Evolutionary conservation across 2,113 vertebrate genomes (phyloP).

Genomic region (Neotragus pygmaeus): DNA sequence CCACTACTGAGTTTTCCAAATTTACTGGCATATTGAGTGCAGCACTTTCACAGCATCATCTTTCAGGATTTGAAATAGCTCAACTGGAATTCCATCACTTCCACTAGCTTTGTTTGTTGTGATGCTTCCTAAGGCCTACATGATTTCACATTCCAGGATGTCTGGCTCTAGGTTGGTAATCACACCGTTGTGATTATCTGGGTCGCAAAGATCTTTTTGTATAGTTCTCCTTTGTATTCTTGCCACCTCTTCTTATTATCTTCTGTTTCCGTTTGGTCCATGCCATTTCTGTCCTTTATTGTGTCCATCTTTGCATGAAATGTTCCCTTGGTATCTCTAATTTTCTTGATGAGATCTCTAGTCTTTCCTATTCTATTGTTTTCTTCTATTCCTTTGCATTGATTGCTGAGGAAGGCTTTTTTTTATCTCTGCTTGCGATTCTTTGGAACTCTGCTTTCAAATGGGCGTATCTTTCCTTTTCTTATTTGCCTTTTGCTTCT

Average conservation of each 20-base stretch:
- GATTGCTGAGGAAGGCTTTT: neutral
- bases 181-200: neutral
- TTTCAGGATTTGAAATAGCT: neutral
- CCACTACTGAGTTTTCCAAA: neutral
- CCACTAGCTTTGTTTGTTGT: neutral
- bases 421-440: neutral
- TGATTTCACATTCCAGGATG: neutral
- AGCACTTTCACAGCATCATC: neutral
- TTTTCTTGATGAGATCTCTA: neutral
- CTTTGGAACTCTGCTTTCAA: neutral
- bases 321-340: neutral
- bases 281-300: neutral
- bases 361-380: neutral
- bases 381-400: neutral
- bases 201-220: neutral
- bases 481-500: neutral
- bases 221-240: neutral
- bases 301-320: neutral
- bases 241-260: neutral
- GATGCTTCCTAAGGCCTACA: neutral
- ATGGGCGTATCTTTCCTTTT: neutral
- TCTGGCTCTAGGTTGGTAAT: neutral
- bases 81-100: neutral
- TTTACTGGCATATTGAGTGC: neutral
- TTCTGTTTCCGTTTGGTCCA: neutral